These are phyloP conservation scores for Naso thynnoides DNA, from an alignment of 2,797 vertebrate genomes.

Conservation along the genomic window DNA sequence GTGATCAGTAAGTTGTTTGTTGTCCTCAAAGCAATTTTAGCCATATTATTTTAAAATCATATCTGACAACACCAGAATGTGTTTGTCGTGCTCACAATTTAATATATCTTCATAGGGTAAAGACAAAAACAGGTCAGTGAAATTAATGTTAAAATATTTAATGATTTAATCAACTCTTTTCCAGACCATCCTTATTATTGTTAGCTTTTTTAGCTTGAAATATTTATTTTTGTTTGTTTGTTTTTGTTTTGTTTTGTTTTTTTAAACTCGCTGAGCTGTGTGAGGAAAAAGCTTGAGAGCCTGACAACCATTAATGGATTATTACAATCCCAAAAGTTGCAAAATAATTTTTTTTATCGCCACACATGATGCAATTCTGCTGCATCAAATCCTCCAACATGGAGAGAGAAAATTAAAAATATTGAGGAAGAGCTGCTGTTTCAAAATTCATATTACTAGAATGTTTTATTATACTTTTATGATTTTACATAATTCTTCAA, in stretches of 20 bases:
- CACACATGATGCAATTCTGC: background rate
- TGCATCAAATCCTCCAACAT: background rate
- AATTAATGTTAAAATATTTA: too few species aligned
- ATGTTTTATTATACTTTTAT: background rate
- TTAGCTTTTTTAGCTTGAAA: background rate
- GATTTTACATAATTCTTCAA: background rate
- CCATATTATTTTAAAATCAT: background rate
- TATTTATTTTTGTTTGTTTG: too few species aligned
- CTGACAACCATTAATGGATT: background rate
- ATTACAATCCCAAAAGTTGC: background rate
- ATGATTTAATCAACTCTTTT: too few species aligned
- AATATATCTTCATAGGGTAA: background rate
- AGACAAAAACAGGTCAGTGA: background rate
- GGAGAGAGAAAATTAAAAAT: background rate
- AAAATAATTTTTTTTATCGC: background rate
- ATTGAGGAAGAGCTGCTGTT: background rate
- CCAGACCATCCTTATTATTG: background rate
- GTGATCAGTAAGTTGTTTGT: conserved; percentile 19
- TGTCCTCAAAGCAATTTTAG: background rate
- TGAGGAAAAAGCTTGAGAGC: background rate
- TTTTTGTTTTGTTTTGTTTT: too few species aligned
- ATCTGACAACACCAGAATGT: too few species aligned
- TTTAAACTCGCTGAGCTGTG: background rate
- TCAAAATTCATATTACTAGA: background rate
- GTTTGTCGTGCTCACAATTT: too few species aligned